Evolutionary conservation across 2,888 invertebrate genomes (phyloP).

Genomic region (Dasysyrphus tricinctus): DNA sequence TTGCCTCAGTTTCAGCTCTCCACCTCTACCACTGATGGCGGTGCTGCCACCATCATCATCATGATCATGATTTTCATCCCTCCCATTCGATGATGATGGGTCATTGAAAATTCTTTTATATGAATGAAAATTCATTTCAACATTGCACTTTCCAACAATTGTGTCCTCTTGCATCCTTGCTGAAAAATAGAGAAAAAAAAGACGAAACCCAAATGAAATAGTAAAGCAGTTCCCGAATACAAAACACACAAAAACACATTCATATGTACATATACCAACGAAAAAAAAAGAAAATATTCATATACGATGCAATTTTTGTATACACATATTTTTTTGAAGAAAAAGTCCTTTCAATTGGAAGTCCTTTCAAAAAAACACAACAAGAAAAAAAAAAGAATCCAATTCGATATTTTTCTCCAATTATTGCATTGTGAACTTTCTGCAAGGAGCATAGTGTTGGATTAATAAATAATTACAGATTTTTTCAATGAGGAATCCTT

Average conservation of each 20-base stretch:
- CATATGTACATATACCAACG: not conserved
- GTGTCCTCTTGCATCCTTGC: conserved; percentile 81
- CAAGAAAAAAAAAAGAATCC: not conserved
- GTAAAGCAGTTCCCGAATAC: conserved; percentile 1
- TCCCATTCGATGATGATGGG: not conserved
- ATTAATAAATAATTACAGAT: conserved; percentile 78
- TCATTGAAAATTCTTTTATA: conserved; percentile 76
- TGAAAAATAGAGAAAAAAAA: conserved; percentile 50
- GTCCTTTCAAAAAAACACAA: not conserved
- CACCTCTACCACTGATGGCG: not conserved
- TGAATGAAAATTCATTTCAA: conserved; percentile 80
- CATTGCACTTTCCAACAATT: conserved; percentile 80
- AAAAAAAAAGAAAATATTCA: not conserved
- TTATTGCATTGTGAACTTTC: conserved; percentile 36
- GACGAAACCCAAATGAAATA: not conserved
- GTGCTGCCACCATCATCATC: conserved; percentile 71
- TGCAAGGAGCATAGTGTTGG: conserved; percentile 31
- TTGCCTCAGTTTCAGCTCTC: not conserved
- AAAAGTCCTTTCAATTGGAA: conserved; percentile 33
- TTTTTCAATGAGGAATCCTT: conserved; percentile 80
- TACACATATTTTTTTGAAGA: not conserved
- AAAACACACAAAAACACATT: not conserved
- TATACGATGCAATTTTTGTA: not conserved
- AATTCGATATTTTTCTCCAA: conserved; percentile 32
- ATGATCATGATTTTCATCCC: conserved; percentile 49